phyloP scores from a whole-genome alignment of 53 echinoderm and acorn worm genomes.

The Holothuria leucospilota region DNA sequence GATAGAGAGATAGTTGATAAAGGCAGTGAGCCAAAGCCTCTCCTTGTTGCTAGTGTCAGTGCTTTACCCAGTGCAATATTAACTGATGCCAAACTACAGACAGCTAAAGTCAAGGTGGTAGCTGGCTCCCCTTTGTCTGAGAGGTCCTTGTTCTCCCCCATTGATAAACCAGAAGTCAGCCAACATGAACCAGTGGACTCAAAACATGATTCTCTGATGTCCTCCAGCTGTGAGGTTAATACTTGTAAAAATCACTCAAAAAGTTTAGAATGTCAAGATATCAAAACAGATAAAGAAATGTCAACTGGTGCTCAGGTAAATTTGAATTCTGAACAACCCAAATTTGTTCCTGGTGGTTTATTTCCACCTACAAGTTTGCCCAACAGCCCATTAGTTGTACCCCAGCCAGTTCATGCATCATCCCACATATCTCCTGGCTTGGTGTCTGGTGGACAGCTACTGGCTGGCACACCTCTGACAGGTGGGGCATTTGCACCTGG shows the following conservation, averaged over 20 bases:
- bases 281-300: neutral
- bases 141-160: slow-evolving; percentile 51
- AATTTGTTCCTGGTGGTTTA: too few relatives aligned
- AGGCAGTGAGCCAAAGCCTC: too few relatives aligned
- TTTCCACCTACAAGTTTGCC: neutral
- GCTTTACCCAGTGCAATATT: neutral
- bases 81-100: neutral
- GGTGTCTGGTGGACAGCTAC: neutral
- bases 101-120: slow-evolving; percentile 39
- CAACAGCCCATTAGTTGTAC: neutral
- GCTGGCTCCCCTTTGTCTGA: slow-evolving; percentile 54
- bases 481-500: neutral
- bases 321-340: too few relatives aligned
- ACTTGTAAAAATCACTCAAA: neutral
- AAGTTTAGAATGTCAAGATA: neutral
- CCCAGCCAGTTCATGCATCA: too few relatives aligned
- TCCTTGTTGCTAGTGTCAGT: neutral
- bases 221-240: neutral
- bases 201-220: neutral
- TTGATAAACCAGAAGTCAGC: slow-evolving; percentile 54
- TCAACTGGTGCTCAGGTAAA: too few relatives aligned
- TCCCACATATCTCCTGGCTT: neutral
- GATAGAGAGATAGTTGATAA: too few relatives aligned
- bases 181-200: slow-evolving; percentile 10
- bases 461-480: too few relatives aligned